These are phyloP conservation scores for Xiphophorus birchmanni DNA, from an alignment of 2,797 vertebrate genomes.

Conservation along the genomic window DNA sequence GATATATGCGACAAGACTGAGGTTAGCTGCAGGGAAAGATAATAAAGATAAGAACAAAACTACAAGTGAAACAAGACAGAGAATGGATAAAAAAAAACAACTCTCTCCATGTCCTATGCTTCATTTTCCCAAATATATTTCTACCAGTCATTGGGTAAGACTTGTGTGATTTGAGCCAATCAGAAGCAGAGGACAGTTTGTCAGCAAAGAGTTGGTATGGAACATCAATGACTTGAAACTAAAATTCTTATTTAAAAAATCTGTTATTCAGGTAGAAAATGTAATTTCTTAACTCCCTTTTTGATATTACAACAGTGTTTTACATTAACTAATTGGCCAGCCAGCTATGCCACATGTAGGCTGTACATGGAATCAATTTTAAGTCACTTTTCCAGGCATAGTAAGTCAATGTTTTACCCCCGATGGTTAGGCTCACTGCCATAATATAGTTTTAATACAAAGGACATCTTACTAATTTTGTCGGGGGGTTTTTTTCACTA, in stretches of 20 bases:
- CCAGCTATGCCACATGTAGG: background rate
- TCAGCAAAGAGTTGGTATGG: background rate
- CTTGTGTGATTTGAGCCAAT: no score
- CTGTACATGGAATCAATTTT: background rate
- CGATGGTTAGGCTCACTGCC: background rate
- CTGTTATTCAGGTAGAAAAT: background rate
- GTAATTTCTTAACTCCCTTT: background rate
- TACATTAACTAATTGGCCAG: background rate
- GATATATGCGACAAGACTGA: background rate
- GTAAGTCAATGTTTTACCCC: background rate
- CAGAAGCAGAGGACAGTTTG: no score
- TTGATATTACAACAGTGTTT: background rate
- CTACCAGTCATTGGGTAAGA: no score
- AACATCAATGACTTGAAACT: background rate
- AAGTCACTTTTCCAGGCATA: background rate
- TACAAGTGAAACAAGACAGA: background rate
- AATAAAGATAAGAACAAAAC: conserved; percentile 1
- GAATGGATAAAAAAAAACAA: no score
- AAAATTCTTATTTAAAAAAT: no score
- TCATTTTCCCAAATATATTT: no score
- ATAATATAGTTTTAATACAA: background rate
- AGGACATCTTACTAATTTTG: no score
- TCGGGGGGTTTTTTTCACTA: background rate
- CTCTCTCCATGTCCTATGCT: no score
- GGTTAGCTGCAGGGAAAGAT: background rate